Base-by-base conservation (phyloP, 2,888 invertebrate genomes). In the Torymus tubicola region DNA sequence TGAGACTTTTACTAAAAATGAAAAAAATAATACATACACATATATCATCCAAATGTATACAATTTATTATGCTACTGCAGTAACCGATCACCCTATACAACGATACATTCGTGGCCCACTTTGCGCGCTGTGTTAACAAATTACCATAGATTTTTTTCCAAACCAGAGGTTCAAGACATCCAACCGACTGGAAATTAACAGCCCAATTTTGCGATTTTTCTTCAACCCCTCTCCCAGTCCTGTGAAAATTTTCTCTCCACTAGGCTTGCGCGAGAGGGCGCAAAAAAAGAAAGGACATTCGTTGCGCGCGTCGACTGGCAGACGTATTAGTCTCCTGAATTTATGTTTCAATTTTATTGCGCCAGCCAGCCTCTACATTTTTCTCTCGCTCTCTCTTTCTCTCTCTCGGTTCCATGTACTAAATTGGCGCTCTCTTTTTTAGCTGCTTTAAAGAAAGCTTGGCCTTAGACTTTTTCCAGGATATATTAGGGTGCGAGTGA, bases 271-370 rank as follows among this genome's bases (percentile, higher is more conserved):
- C 5, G n/a, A 67, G 50, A 0, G 4, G 21, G 14, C 10, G 67
- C 21, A 63, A 18, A 71, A 72, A 61, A 58, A 67, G 14, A 53
- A 24, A 21, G 58, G n/a, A 76, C 61, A 61, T 72, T 78, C 31
- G 63, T n/a, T 53, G 52, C 24, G 53, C 52, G 42, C 12, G 31
- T 53, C 71, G 67, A 72, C 67, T 80, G 80, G 63, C 67, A 80
- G 75, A 72, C 16, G 76, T 76, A 76, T 80, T 72, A 80, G 76
- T 72, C 67, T 72, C 65, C 50, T 71, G 53, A 76, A 80, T 80
- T 76, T 80, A 80, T 76, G 67, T 76, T 80, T 80, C 80, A 80
- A 72, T 80, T 80, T 76, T 74, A 76, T 42, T 63, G n/a, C n/a
- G 11, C 24, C 68, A 50, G 31, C 65, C 24, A 57, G 31, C 55